Percentiles rank a stretch among this genome's conserved stretches.
Evolutionary conservation across 1,140 invertebrate species (phyloP).

Genomic region (Apis cerana): DNA sequence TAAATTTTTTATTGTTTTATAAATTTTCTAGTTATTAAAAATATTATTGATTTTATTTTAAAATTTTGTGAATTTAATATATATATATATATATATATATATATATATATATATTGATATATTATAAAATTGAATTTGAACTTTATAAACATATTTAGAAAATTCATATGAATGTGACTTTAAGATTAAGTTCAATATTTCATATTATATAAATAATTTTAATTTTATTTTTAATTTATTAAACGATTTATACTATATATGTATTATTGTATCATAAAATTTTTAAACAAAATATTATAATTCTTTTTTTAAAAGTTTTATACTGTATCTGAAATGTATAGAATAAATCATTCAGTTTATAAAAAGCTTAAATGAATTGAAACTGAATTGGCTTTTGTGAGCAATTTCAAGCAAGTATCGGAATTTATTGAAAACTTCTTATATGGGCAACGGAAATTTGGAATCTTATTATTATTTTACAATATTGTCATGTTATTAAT

Average conservation of each 20-base stretch:
- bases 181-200: neutral
- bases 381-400: conserved; percentile 23
- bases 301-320: neutral
- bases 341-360: neutral
- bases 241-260: too few relatives aligned
- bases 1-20: too few relatives aligned
- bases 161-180: neutral
- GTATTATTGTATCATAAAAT: neutral
- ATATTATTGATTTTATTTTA: too few relatives aligned
- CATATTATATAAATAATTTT: neutral
- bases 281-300: neutral
- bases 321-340: neutral
- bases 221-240: neutral
- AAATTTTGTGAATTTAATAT: too few relatives aligned
- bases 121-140: too few relatives aligned
- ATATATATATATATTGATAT: too few relatives aligned
- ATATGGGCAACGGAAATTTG: conserved; percentile 74
- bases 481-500: conserved; percentile 57
- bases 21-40: too few relatives aligned
- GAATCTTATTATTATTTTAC: conserved; percentile 55
- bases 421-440: conserved; percentile 76
- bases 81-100: too few relatives aligned
- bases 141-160: neutral
- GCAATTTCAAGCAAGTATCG: conserved; percentile 69
- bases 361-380: conserved; percentile 17